Percentiles rank a stretch among this genome's conserved stretches.
These are phyloP conservation scores for Rhagonycha fulva DNA, from an alignment of 2,888 invertebrate genomes.

Conservation along the genomic window DNA sequence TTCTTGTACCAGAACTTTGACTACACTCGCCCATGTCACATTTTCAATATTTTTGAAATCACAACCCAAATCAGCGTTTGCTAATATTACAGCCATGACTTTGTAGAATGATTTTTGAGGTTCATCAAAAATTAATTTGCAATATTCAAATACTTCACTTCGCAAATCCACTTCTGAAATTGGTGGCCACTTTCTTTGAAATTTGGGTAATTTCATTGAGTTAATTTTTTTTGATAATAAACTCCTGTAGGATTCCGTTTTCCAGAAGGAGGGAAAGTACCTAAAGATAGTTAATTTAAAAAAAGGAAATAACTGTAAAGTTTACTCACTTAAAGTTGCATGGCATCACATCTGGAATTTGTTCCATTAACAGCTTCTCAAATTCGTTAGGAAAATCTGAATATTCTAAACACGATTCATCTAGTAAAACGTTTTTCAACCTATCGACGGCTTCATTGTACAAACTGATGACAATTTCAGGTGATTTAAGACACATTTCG, in stretches of 20 bases:
- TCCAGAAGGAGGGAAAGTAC: slow-evolving; percentile 68
- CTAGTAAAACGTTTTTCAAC: slow-evolving; percentile 63
- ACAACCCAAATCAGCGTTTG: slow-evolving; percentile 52
- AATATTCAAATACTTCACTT: slow-evolving; percentile 57
- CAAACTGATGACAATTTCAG: slow-evolving; percentile 63
- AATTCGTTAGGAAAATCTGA: slow-evolving; percentile 70
- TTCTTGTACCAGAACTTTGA: slow-evolving; percentile 61
- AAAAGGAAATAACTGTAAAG: neutral
- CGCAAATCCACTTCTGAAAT: slow-evolving; percentile 55
- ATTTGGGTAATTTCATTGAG: slow-evolving; percentile 61
- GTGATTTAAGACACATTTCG: slow-evolving; percentile 57
- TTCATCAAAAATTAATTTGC: slow-evolving; percentile 58
- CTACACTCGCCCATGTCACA: slow-evolving; percentile 60
- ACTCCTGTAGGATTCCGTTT: slow-evolving; percentile 57
- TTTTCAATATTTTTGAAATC: slow-evolving; percentile 55
- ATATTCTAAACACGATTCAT: slow-evolving; percentile 63
- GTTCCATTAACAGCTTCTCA: slow-evolving; percentile 57
- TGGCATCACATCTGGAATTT: slow-evolving; percentile 60
- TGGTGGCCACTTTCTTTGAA: slow-evolving; percentile 56
- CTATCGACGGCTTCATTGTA: slow-evolving; percentile 71
- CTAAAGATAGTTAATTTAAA: slow-evolving; percentile 40
- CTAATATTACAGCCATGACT: slow-evolving; percentile 52
- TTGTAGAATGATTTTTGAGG: slow-evolving; percentile 58
- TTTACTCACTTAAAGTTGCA: slow-evolving; percentile 59
- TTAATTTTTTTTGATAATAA: slow-evolving; percentile 62